Evolutionary conservation across 2,888 invertebrate genomes (phyloP).

Genomic region (Choristoneura rosaceana): DNA sequence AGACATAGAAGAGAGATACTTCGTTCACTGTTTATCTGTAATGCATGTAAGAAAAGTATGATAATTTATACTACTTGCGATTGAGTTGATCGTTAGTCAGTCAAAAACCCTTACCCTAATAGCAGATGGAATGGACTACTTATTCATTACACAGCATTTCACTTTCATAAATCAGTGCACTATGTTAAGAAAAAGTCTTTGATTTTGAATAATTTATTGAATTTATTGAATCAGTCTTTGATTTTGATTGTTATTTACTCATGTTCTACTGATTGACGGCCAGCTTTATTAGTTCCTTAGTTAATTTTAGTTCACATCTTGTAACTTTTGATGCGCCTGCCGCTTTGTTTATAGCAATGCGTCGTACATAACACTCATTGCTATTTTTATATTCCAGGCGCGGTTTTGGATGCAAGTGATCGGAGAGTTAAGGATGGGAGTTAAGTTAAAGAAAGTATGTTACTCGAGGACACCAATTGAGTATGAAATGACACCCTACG

Average conservation of each 20-base stretch:
- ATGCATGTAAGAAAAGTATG: constrained; percentile 21
- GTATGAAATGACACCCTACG: constrained; percentile 97
- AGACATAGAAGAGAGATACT: not conserved
- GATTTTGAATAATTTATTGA: too few species aligned
- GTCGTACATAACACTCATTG: constrained; percentile 45
- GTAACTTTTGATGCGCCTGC: constrained; percentile 49
- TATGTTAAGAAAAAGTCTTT: not conserved
- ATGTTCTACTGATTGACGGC: constrained; percentile 3
- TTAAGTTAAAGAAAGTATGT: constrained; percentile 95
- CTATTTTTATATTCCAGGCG: constrained; percentile 86
- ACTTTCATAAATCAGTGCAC: not conserved
- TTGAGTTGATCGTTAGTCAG: constrained; percentile 18
- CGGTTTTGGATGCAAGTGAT: constrained; percentile 98
- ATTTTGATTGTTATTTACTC: not conserved
- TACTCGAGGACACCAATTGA: constrained; percentile 92
- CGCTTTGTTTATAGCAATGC: constrained; percentile 56
- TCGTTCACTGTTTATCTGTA: not conserved
- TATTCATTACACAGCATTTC: too few species aligned
- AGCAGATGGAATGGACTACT: too few species aligned
- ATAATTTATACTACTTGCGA: not conserved
- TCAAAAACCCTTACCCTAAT: too few species aligned
- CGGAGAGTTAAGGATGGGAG: constrained; percentile 95
- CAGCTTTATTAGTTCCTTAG: constrained; percentile 17
- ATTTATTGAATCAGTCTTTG: too few species aligned
- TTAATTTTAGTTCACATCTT: constrained; percentile 13